Base-by-base conservation (phyloP, 2,888 invertebrate species). In the Rhaphigaster nebulosa region DNA sequence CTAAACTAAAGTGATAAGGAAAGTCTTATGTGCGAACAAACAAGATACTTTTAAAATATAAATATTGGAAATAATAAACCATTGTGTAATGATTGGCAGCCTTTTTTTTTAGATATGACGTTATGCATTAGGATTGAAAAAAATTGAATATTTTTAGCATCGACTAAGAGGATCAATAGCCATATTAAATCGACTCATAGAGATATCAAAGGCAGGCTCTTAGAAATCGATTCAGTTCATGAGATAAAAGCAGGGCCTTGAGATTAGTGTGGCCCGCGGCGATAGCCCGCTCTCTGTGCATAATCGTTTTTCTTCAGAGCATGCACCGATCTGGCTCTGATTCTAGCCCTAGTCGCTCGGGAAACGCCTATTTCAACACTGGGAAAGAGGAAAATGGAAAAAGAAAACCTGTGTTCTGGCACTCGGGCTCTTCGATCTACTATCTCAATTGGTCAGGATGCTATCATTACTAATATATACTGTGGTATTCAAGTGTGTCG, bases 321-420 rank as follows among this genome's bases (percentile, higher is more conserved):
- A 76, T 76, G 70, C 70, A 38, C 38, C 29, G n/a, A 29, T 65
- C 65, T 1, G 3, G 4, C 65, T 8, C 70, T 34, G 34, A 38
- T 38, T 15, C 12, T 29, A 76, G 34, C 26, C 12, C 38, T 76
- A 76, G 34, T 23, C 38, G 15, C 8, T 1, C 18, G 70, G 70
- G 70, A 76, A 76, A 38, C 70, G 70, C 70, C 70, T 76, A 76
- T 76, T 76, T 76, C 70, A 76, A 76, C 70, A 38, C 70, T 76
- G 70, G 34, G 38, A 20, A 38, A 38, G 10, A 8, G 34, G 6
- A 76, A 76, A 76, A 76, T 76, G 34, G 70, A 70, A 70, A 29
- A 34, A 38, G 70, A 34, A 76, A 76, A 76, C 70, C 70, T 0
- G 70, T 23, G 38, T 76, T 76, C 70, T 65, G n/a, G 65, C 65